These are phyloP conservation scores for Odontophorus gujanensis DNA, from an alignment of 2,113 vertebrate genomes.

Conservation along the genomic window DNA sequence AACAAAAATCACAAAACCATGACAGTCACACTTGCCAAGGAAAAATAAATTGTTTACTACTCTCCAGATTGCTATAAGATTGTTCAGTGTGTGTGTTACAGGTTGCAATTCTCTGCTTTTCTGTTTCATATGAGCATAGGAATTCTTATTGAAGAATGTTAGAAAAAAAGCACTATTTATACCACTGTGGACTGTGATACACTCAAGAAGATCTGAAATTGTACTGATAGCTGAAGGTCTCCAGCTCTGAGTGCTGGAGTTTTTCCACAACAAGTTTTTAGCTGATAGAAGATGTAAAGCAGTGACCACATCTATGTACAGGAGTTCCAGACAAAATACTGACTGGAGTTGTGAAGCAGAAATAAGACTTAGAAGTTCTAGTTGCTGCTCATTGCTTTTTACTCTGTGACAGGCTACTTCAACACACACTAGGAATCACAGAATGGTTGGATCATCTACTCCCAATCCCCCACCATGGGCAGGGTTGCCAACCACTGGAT, in stretches of 20 bases:
- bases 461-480: no score
- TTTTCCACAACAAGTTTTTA: not conserved
- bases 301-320: not conserved
- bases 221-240: not conserved
- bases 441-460: no score
- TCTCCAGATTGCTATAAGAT: not conserved
- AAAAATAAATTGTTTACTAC: not conserved
- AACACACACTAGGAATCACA: not conserved
- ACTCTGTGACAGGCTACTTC: not conserved
- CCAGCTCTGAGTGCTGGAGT: not conserved
- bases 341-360: accelerated
- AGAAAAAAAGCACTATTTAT: not conserved
- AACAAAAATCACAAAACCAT: no score
- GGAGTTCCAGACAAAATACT: not conserved
- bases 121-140: not conserved
- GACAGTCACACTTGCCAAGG: not conserved
- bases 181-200: not conserved
- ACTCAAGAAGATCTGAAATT: not conserved
- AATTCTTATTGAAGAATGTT: not conserved
- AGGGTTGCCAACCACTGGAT: no score
- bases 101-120: not conserved
- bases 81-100: not conserved
- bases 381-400: accelerated
- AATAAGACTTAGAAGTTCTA: not conserved
- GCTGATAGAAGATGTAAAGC: not conserved